Evolutionary conservation across 2,113 vertebrate species (phyloP).

Genomic region (Smithornis capensis): DNA sequence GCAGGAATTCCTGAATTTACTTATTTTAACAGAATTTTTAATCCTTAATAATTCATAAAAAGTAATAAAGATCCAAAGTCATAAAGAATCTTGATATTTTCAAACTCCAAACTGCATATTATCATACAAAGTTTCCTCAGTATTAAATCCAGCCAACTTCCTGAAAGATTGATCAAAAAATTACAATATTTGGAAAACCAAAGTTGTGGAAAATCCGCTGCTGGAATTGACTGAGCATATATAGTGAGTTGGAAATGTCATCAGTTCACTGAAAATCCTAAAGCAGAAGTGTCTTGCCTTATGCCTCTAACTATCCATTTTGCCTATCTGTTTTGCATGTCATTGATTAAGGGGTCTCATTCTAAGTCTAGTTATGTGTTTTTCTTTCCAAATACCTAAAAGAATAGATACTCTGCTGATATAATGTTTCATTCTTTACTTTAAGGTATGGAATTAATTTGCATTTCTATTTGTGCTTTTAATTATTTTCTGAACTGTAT

Average conservation of each 20-base stretch:
- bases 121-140: neutral
- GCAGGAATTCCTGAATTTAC: neutral
- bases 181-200: neutral
- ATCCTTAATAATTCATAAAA: neutral
- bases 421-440: neutral
- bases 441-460: conserved; percentile 29
- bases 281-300: neutral
- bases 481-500: conserved; percentile 27
- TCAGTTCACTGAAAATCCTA: neutral
- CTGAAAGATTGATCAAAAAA: neutral
- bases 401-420: neutral
- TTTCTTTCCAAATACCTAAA: neutral
- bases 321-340: neutral
- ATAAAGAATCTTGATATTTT: neutral
- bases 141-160: neutral
- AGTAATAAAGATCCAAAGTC: neutral
- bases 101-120: neutral
- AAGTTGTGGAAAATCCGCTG: neutral
- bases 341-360: neutral
- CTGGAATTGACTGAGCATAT: neutral
- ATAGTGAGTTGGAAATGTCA: neutral
- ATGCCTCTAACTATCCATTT: neutral
- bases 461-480: conserved; percentile 8
- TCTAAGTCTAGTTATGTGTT: neutral
- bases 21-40: neutral